Base-by-base conservation (phyloP, 2,113 vertebrate genomes). In the Nanger granti region DNA sequence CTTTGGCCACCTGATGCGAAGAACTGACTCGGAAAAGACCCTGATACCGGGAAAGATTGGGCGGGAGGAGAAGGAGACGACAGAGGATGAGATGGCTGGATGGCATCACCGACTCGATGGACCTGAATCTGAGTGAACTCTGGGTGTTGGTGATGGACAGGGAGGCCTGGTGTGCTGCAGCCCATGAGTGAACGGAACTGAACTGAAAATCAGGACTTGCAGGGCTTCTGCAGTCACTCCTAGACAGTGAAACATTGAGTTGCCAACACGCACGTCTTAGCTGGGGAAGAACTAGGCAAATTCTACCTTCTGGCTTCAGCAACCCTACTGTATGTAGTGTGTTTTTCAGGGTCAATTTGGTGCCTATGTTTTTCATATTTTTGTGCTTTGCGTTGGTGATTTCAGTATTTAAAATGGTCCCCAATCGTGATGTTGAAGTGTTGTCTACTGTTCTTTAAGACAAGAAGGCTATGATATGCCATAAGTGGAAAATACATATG, bases 61-160 rank as follows among this genome's bases (percentile, higher is more conserved):
- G 20, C 0, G 0, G 18, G 18, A 73, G n/a, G n/a, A 73, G n/a
- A 73, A 73, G 4, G n/a, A 3, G 66, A 73, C 0, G 2, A 37
- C 66, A 73, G 9, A 73, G n/a, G 66, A 37, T 73, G 66, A 37
- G 66, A 22, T 37, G 66, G 18, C 20, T 73, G 66, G 66, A 37
- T 37, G 9, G 18, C 18, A 37, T 22, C 9, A 73, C n/a, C 0
- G 2, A 73, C 66, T 5, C 20, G 0, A 37, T 12, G 9, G 22
- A 73, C 69, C 37, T 37, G n/a, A 37, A 2, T 73, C 3, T 73
- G n/a, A 73, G 10, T 37, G 6, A 73, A 37, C n/a, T 73, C 69
- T 37, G 69, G n/a, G n/a, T 3, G 69, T 73, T 73, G n/a, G 69
- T 73, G 3, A 24, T 44, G 37, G 73, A 26, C 11, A 76, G 37